Evolutionary conservation across 2,113 vertebrate genomes (phyloP), one percentile per base, ranked within the genome.

Genomic region (Circaetus gallicus): DNA sequence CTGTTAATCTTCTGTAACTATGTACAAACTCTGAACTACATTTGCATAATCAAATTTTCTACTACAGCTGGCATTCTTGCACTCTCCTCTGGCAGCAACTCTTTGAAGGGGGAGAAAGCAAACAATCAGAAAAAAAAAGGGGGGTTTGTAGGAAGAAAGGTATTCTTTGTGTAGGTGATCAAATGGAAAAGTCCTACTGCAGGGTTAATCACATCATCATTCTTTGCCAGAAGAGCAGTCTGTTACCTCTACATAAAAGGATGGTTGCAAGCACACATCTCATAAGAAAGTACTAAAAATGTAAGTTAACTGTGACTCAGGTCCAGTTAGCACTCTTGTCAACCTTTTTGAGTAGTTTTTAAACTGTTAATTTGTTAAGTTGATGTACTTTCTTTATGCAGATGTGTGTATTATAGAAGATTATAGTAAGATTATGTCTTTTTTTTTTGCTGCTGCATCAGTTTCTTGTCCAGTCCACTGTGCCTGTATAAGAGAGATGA

Each of bases 11-110:
- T 62, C 80, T 70, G 53, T 90, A 95, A 91, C 63, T 83, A 82
- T 20, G 61, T 56, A 82, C 52, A 82, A 94, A 92, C 59, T 62
- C 72, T 45, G 40, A 95, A 83, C 38, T 89, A 66, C 9, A 84
- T 96, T 89, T 93, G 71, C 76, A 97, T 89, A 93, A 95, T 97
- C 72, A 91, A 78, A 92, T 95, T 91, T 95, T 81, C 96, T 89
- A 78, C 90, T 80, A 70, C 71, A 88, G 45, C 67, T 94, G 85
- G 45, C 42, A 79, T 90, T 74, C 82, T 73, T 79, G 59, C 72
- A 63, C 38, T 92, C 13, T 83, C 16, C 24, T 93, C 38, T 81
- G n/a, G 38, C n/a, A 90, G 63, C 14, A 93, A 2, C 13, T 74
- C 52, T 77, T 77, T 63, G 45, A 94, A 9, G 9, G 42, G 45